These are phyloP conservation scores for Microtus pennsylvanicus DNA, from an alignment of 2,113 vertebrate genomes.

Conservation along the genomic window DNA sequence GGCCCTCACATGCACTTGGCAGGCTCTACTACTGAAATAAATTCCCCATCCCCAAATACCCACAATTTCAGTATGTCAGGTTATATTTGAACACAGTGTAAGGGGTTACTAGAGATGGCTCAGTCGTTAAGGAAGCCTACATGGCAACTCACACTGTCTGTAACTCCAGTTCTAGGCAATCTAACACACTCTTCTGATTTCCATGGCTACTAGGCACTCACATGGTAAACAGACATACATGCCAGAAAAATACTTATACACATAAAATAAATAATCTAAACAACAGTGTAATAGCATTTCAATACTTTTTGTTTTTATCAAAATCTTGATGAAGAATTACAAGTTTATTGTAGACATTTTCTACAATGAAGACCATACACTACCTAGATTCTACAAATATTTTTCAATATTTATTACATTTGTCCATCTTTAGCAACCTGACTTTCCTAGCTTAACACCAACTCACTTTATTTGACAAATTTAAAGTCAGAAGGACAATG, in stretches of 20 bases:
- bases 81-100: neutral
- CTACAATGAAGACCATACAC: neutral
- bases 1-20: neutral
- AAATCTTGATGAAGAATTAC: neutral
- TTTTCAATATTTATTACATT: neutral
- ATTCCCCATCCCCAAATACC: neutral
- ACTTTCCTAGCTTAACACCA: neutral
- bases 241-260: neutral
- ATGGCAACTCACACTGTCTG: neutral
- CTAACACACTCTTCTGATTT: neutral
- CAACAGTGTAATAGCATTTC: neutral
- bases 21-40: neutral
- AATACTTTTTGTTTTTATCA: neutral
- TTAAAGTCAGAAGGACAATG: neutral
- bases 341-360: neutral
- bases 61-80: neutral
- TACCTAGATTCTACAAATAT: neutral
- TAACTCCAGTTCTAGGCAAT: neutral
- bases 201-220: neutral
- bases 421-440: neutral
- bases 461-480: neutral
- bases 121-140: neutral
- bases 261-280: neutral
- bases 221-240: neutral
- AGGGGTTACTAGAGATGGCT: neutral